A percentile compares a stretch with the other conserved stretches of the same genome.
Evolutionary conservation across 2,113 vertebrate species (phyloP).

Genomic region (Ceuthmochares aereus): DNA sequence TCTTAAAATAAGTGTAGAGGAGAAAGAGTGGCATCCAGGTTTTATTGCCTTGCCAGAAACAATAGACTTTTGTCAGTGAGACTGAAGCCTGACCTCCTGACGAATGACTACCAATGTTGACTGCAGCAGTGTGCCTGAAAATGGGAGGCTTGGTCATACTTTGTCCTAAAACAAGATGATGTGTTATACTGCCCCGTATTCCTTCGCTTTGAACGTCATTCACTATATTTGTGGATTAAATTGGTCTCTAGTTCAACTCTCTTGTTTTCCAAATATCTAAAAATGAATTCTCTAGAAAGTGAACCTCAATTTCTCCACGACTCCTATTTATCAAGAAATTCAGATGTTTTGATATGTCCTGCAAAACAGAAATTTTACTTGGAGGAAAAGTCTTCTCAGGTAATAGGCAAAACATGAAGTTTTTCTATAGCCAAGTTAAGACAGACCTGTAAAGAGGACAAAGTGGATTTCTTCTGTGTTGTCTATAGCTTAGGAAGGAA

Average conservation of each 20-base stretch:
- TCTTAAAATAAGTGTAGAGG: neutral
- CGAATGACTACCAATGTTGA: neutral
- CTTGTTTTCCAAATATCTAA: neutral
- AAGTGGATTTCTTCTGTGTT: neutral
- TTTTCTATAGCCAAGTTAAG: neutral
- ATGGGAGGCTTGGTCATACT: neutral
- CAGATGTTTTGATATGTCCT: neutral
- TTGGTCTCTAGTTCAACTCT: neutral
- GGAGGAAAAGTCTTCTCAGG: neutral
- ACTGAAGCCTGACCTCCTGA: neutral
- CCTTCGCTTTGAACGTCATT: neutral
- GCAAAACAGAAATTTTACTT: neutral
- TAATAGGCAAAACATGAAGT: neutral
- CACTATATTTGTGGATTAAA: accelerated
- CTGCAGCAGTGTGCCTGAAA: neutral
- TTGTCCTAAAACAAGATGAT: neutral
- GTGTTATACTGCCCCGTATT: neutral
- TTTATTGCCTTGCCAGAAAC: neutral
- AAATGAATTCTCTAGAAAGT: neutral
- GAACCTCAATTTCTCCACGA: neutral
- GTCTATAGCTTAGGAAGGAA: neutral
- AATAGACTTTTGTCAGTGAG: neutral
- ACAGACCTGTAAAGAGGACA: neutral
- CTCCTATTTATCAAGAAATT: neutral
- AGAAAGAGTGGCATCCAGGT: neutral